These are phyloP conservation scores for Drosophila arizonae DNA, from an alignment of 1,140 invertebrate genomes.

Conservation along the genomic window DNA sequence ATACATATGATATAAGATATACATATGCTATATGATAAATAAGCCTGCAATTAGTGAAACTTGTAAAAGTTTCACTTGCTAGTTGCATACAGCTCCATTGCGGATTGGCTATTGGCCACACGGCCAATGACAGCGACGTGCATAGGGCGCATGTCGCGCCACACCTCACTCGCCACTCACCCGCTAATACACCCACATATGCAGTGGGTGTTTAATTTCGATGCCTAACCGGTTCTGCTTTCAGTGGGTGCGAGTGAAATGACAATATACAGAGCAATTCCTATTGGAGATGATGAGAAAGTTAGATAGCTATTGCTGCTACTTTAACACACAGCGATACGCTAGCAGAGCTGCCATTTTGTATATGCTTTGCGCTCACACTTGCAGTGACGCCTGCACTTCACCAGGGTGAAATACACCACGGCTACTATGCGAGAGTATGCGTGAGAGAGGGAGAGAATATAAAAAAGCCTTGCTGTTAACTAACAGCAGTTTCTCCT, in stretches of 20 bases:
- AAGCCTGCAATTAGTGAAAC: constrained; percentile 37
- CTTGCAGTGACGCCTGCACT: constrained; percentile 7
- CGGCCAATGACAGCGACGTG: constrained; percentile 22
- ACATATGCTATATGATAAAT: constrained; percentile 28
- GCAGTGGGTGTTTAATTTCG: constrained; percentile 51
- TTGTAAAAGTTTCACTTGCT: constrained; percentile 18
- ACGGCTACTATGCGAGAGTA: neutral
- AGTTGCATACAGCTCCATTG: constrained; percentile 20
- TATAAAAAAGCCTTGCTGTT: constrained; percentile 20
- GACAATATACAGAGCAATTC: constrained; percentile 38
- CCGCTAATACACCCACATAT: constrained; percentile 42
- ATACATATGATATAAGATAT: constrained; percentile 1
- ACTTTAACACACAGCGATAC: constrained; percentile 17
- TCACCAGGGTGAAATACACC: constrained; percentile 38
- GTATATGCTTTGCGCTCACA: constrained; percentile 48
- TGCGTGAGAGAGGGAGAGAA: neutral
- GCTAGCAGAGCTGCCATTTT: constrained; percentile 59
- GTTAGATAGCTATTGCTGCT: constrained; percentile 12
- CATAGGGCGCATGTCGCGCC: constrained; percentile 34
- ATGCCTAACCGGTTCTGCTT: constrained; percentile 51
- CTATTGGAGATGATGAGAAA: constrained; percentile 55
- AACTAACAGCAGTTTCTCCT: constrained; percentile 24
- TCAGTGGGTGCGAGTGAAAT: constrained; percentile 22
- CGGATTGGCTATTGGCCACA: constrained; percentile 11
- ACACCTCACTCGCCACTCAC: constrained; percentile 56